Base-by-base conservation (phyloP, 2,888 invertebrate species). In the Hipparchia sbordonii region DNA sequence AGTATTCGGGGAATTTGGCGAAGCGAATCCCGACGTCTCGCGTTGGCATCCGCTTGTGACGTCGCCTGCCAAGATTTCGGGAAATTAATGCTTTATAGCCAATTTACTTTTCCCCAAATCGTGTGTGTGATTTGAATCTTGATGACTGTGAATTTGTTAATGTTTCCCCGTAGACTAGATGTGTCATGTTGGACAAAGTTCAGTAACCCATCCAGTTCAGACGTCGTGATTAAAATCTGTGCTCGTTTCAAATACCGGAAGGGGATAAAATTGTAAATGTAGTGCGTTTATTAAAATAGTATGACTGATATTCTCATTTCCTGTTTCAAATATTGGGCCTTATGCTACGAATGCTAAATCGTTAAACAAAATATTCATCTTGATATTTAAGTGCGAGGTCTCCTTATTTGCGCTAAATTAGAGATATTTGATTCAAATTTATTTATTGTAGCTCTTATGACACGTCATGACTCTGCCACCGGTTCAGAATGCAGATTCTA, bases 1-100 rank as follows among this genome's bases (percentile, higher is more conserved):
- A 63, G 67, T 66, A 71, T 77, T 77, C 72, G 10, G 61, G 69
- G 72, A 70, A 72, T 77, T 75, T 71, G 75, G 75, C 74, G 39
- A 56, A 57, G 46, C 8, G 60, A 56, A 46, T 45, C 54, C 54
- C 57, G 23, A 23, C 23, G 56, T 63, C 48, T n/a, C 52, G 56
- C 60, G 67, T 46, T 52, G 12, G 61, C 39, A 56, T 4, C 4
- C 59, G 54, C 48, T 10, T 48, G 48, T 62, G 65, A 66, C 57
- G 62, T 48, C 9, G 70, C 8, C 60, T 66, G 68, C 60, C 62
- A 63, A 72, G 45, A 54, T 60, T 66, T 66, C 39, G 48, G 23
- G 57, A 63, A 52, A 65, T 39, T 62, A 48, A 45, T 6, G 65
- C 63, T 51, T 51, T 51, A 51, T 6, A 51, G 9, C 46, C 10